Base-by-base conservation (phyloP, 2,888 invertebrate species). In the Melangyna quadrimaculata region DNA sequence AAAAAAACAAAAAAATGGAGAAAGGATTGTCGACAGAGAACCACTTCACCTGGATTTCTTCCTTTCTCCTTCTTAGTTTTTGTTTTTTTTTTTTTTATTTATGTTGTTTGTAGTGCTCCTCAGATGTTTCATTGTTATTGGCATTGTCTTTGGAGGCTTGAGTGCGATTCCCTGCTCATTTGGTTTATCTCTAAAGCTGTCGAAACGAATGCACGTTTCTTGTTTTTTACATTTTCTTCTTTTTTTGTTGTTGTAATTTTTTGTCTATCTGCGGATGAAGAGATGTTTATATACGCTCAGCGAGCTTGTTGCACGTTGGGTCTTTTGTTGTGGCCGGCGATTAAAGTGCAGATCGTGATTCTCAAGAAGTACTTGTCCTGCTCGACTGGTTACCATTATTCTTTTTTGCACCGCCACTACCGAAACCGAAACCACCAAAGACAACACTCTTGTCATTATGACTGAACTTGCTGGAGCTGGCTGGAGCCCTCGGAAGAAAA, bases 291-390 rank as follows among this genome's bases (percentile, higher is more conserved):
- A 75, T 86, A 53, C 70, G 73, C 65, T 86, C 81, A 72, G 73
- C 77, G 73, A 70, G 81, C 77, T 86, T 86, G 86, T 86, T 86
- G 86, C 86, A 78, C 73, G 81, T 86, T 81, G 72, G 37, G 80
- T 74, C 77, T 77, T 73, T 81, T 70, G 84, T 79, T 86, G 63
- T 53, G 74, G 79, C 74, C 81, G 81, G 77, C 77, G 81, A 86
- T 86, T 86, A 73, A 81, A 86, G 86, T 78, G 72, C 73, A 86
- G 81, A 86, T 86, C 81, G 86, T 86, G 86, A 86, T 86, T 86
- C 80, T 72, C 77, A 37, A 69, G 63, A 48, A 81, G 73, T 73
- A 78, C 86, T 86, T 81, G 81, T 86, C 81, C 81, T 81, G 86
- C 77, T 81, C 86, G 86, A 81, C 81, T 86, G 81, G 86, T 73